phyloP scores from a whole-genome alignment of 2,888 invertebrate genomes.

The Lycaena phlaeas region DNA sequence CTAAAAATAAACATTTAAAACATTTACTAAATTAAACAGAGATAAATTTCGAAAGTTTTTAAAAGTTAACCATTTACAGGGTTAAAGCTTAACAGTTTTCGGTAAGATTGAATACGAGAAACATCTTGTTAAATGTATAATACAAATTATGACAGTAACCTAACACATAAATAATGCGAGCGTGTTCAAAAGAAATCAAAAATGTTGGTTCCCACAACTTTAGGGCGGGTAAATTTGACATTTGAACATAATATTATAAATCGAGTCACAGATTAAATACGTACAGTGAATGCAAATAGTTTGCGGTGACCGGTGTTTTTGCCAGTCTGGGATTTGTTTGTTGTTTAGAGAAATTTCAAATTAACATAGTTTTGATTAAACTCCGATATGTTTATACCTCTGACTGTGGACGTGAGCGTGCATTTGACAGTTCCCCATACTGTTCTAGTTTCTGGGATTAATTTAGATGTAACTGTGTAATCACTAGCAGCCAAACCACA shows the following conservation, averaged over 20 bases:
- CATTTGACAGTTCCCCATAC: neutral
- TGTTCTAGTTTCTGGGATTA: neutral
- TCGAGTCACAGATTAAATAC: neutral
- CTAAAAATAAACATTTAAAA: too few species aligned
- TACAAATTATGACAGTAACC: too few species aligned
- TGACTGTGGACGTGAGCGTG: neutral
- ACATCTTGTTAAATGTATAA: too few species aligned
- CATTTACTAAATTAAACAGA: too few species aligned
- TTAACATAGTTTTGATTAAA: slow-evolving; percentile 9
- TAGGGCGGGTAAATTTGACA: neutral
- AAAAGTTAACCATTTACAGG: too few species aligned
- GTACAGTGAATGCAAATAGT: neutral
- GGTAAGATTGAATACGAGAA: too few species aligned
- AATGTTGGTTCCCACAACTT: neutral
- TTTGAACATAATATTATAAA: neutral
- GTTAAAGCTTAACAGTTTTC: too few species aligned
- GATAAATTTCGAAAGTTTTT: too few species aligned
- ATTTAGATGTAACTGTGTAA: too few species aligned
- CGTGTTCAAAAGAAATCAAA: neutral
- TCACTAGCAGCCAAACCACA: too few species aligned
- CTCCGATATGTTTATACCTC: slow-evolving; percentile 5
- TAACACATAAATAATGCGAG: too few species aligned
- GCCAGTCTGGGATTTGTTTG: neutral
- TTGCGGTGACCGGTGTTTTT: slow-evolving; percentile 1
- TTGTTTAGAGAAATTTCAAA: neutral